Evolutionary conservation across 2,888 invertebrate genomes (phyloP).

Genomic region (Molanna angustata): DNA sequence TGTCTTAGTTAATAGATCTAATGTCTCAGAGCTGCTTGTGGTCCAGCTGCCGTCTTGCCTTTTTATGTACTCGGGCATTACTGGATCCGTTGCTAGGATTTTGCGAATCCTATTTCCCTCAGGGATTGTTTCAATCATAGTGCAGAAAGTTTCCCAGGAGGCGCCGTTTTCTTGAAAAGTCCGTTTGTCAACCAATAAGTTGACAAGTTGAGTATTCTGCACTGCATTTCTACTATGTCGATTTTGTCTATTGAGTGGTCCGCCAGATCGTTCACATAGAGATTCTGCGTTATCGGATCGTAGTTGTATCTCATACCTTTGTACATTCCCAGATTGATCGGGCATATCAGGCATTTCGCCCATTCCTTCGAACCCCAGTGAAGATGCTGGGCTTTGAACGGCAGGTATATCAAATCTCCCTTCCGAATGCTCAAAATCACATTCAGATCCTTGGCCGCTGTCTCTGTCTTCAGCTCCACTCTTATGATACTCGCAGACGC

Average conservation of each 20-base stretch:
- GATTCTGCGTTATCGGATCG: background rate
- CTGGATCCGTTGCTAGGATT: too few species aligned
- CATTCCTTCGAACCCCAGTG: conserved; percentile 14
- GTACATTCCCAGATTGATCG: conserved; percentile 6
- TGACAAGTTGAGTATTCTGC: conserved; percentile 1
- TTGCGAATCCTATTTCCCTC: too few species aligned
- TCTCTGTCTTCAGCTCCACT: conserved; percentile 5
- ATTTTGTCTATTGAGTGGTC: conserved; percentile 6
- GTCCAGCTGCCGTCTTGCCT: too few species aligned
- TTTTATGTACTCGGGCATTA: too few species aligned
- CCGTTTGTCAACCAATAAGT: conserved; percentile 9
- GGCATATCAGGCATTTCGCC: conserved; percentile 6
- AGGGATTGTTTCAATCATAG: too few species aligned
- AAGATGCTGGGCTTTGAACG: conserved; percentile 13
- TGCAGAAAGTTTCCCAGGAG: too few species aligned
- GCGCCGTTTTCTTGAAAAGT: conserved; percentile 21
- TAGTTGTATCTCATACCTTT: conserved; percentile 7
- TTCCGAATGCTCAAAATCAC: conserved; percentile 11
- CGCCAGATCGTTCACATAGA: background rate
- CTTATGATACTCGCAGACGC: conserved; percentile 12
- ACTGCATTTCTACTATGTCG: background rate
- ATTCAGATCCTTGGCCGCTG: background rate
- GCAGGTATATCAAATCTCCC: conserved; percentile 12
- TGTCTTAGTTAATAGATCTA: too few species aligned
- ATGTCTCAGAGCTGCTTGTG: too few species aligned